phyloP scores from a whole-genome alignment of 2,113 vertebrate species.

The Bubo scandiacus region DNA sequence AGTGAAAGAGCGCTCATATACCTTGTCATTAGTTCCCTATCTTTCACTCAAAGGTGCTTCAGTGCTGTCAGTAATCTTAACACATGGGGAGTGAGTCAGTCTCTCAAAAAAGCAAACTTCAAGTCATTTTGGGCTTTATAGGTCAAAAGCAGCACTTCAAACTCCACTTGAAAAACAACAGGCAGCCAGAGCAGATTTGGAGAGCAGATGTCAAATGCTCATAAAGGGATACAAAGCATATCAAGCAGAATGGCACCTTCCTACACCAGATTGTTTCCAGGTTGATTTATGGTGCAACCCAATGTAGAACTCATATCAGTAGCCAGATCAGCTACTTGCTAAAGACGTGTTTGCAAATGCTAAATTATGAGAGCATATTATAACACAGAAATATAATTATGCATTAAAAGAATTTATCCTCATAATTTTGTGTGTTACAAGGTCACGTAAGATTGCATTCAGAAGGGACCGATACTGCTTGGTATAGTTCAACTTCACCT shows the following conservation, averaged over 20 bases:
- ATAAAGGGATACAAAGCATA: slow-evolving; percentile 38
- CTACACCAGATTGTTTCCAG: not conserved
- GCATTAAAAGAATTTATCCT: not conserved
- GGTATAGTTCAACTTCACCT: not conserved
- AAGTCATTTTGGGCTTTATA: slow-evolving; percentile 59
- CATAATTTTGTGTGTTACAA: not conserved
- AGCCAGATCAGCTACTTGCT: not conserved
- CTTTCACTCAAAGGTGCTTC: slow-evolving; percentile 30
- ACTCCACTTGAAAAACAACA: slow-evolving; percentile 55
- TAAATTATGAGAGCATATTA: not conserved
- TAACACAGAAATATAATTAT: not conserved
- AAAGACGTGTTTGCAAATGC: not conserved
- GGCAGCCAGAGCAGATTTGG: slow-evolving; percentile 43
- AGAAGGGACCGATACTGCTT: not conserved
- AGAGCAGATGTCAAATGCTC: slow-evolving; percentile 62
- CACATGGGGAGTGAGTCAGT: slow-evolving; percentile 35
- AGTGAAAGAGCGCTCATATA: slow-evolving; percentile 3
- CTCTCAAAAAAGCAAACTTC: slow-evolving; percentile 40
- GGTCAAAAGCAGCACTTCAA: slow-evolving; percentile 57
- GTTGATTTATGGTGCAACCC: slow-evolving; percentile 1
- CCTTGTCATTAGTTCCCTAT: slow-evolving; percentile 37
- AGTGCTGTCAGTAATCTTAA: slow-evolving; percentile 52
- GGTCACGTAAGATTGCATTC: not conserved
- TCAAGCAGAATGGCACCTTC: slow-evolving; percentile 33
- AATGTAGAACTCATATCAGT: not conserved